phyloP scores from a whole-genome alignment of 1,140 invertebrate species.

The Temnothorax longispinosus region DNA sequence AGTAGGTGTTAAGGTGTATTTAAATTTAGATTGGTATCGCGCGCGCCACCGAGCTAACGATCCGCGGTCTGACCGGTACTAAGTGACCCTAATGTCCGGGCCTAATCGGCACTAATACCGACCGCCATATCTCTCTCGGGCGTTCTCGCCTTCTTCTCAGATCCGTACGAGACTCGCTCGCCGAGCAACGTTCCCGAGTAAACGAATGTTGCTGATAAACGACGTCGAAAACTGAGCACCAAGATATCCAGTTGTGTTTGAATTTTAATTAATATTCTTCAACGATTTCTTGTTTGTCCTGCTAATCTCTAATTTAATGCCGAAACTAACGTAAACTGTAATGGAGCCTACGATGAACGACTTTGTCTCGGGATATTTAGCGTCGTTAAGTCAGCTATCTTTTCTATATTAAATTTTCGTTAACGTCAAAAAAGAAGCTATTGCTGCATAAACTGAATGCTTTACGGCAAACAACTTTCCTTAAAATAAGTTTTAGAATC shows the following conservation, averaged over 20 bases:
- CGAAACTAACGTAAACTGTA: not conserved
- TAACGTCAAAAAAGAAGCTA: not conserved
- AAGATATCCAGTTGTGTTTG: slow-evolving; percentile 13
- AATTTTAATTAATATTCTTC: slow-evolving; percentile 44
- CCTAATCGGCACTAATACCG: slow-evolving; percentile 70
- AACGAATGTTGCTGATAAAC: slow-evolving; percentile 16
- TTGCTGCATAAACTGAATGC: not conserved
- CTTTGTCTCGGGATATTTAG: not conserved
- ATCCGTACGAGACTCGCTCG: not conserved
- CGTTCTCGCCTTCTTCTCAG: not conserved
- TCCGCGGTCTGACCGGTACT: slow-evolving; percentile 38
- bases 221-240: not conserved
- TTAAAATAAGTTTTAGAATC: not conserved
- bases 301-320: slow-evolving; percentile 38
- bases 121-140: slow-evolving; percentile 7
- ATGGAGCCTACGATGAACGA: not conserved
- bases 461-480: not conserved
- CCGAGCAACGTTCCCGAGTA: not conserved
- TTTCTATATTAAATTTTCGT: not conserved
- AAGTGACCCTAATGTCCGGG: slow-evolving; percentile 69
- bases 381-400: not conserved
- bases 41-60: slow-evolving; percentile 44
- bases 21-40: slow-evolving; percentile 66
- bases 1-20: slow-evolving; percentile 68
- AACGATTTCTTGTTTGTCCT: slow-evolving; percentile 3